Evolutionary conservation across 2,797 vertebrate genomes (phyloP).

Genomic region (Glyptemys insculpta): DNA sequence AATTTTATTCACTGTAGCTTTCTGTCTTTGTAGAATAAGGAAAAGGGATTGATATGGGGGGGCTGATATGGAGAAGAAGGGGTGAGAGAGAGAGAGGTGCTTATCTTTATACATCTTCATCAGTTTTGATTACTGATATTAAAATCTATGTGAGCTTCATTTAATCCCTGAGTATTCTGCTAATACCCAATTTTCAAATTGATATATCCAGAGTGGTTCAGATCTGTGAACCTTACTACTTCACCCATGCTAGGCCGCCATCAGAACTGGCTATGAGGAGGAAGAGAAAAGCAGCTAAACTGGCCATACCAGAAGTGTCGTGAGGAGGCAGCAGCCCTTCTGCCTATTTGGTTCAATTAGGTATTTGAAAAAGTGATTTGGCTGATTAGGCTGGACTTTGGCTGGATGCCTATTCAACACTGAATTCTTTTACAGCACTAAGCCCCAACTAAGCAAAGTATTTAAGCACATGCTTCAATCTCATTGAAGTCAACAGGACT

Average conservation of each 20-base stretch:
- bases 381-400: fast-evolving
- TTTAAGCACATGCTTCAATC: fast-evolving
- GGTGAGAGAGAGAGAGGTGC: neutral
- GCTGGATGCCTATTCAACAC: neutral
- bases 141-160: neutral
- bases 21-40: neutral
- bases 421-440: neutral
- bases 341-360: neutral
- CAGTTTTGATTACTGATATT: neutral
- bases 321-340: neutral
- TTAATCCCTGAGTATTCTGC: neutral
- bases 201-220: neutral
- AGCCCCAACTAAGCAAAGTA: neutral
- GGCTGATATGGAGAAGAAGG: neutral
- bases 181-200: neutral
- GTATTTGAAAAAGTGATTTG: neutral
- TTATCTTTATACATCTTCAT: neutral
- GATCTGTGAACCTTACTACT: neutral
- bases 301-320: neutral
- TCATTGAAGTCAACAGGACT: neutral
- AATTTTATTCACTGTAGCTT: neutral
- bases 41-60: neutral
- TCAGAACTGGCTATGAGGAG: neutral
- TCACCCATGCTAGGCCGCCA: neutral
- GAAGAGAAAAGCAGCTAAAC: neutral